These are phyloP conservation scores for Pteronura brasiliensis DNA, from an alignment of 2,113 vertebrate species.

Conservation along the genomic window DNA sequence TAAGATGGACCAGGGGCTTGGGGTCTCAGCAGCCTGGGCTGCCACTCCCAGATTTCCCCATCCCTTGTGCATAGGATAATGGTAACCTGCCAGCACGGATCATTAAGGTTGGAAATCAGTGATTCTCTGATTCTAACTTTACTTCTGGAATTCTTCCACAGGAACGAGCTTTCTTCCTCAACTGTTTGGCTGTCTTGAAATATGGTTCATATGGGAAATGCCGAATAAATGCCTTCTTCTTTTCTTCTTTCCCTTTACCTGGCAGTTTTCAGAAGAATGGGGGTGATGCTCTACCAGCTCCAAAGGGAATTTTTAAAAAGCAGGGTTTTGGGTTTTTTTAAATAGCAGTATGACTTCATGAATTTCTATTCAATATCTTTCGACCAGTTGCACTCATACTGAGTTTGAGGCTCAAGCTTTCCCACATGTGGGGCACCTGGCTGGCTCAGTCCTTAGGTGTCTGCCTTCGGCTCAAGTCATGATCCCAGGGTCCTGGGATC, in stretches of 20 bases:
- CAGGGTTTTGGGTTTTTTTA: background rate
- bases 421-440: too few relatives aligned
- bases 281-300: background rate
- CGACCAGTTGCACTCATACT: background rate
- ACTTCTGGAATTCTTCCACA: background rate
- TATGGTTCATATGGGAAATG: background rate
- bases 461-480: too few relatives aligned
- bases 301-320: background rate
- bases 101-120: too few relatives aligned
- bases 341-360: background rate
- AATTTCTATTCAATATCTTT: background rate
- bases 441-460: too few relatives aligned
- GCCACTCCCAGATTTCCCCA: fast-evolving
- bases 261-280: background rate
- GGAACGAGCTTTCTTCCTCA: background rate
- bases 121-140: background rate
- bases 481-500: too few relatives aligned
- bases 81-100: background rate
- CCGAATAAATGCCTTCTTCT: fast-evolving
- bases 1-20: background rate
- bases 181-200: background rate
- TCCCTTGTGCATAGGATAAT: background rate
- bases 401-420: background rate
- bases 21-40: background rate
- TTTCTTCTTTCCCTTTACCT: too few relatives aligned